These are phyloP conservation scores for Montipora efflorescens DNA, from an alignment of 64 coral and sea anemone genomes.

Conservation along the genomic window DNA sequence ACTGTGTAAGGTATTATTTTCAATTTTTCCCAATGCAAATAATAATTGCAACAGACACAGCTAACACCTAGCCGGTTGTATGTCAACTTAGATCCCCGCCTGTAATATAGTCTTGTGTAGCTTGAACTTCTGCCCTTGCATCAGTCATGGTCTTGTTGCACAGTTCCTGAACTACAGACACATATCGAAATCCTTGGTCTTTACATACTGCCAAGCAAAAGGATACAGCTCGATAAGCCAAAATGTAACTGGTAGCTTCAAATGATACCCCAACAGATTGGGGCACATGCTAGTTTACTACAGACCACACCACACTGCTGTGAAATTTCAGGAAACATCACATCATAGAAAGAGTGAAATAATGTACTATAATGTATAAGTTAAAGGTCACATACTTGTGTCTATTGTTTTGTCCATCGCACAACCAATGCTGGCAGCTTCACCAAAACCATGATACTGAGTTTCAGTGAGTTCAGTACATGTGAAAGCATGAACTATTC, in stretches of 20 bases:
- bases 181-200: neutral
- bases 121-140: neutral
- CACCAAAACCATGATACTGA: neutral
- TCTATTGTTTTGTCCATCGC: slow-evolving; percentile 16
- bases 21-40: no score
- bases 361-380: neutral
- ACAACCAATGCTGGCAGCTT: neutral
- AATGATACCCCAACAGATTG: neutral
- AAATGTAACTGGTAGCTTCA: neutral
- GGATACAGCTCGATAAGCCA: neutral
- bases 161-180: neutral
- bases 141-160: neutral
- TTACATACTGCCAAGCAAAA: neutral
- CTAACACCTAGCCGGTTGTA: no score
- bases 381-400: slow-evolving; percentile 17
- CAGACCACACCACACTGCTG: neutral
- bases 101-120: neutral
- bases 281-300: neutral
- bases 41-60: no score
- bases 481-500: slow-evolving; percentile 26
- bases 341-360: neutral
- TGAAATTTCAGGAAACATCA: neutral
- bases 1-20: no score
- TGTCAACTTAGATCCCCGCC: neutral
- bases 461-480: neutral